Percentiles rank a stretch among this genome's conserved stretches.
Conservation (phyloP, 2,797 vertebrate genomes). For the Triplophysa yarkandensis region DNA sequence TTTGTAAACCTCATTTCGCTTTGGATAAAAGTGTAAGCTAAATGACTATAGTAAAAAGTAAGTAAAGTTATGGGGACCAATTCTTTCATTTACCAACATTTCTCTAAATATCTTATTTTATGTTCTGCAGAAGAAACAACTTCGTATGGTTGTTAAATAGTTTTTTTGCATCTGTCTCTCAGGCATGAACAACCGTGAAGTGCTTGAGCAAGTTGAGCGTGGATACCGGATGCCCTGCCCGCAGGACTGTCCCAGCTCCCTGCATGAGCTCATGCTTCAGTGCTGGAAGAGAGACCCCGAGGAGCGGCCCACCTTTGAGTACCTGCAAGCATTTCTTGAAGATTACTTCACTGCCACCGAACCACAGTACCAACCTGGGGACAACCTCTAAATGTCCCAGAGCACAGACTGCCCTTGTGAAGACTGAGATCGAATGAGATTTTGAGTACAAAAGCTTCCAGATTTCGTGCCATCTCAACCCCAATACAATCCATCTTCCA, state of each 20-base stretch:
- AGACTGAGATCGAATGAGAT: conserved; percentile 38
- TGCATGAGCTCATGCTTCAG: conserved; percentile 99
- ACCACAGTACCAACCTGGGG: conserved; percentile 98
- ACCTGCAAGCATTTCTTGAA: conserved; percentile 99
- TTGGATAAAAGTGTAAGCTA: too few relatives aligned
- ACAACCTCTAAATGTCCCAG: conserved; percentile 88
- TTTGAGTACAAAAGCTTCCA: conserved; percentile 56
- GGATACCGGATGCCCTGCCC: conserved; percentile 98
- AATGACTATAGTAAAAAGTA: too few relatives aligned
- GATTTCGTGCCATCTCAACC: conserved; percentile 47
- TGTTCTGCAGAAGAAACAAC: too few relatives aligned
- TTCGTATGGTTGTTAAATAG: too few relatives aligned
- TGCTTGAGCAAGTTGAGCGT: conserved; percentile 97
- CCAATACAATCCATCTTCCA: conserved; percentile 56
- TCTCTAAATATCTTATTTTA: too few relatives aligned
- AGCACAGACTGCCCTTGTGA: conserved; percentile 34
- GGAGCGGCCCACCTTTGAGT: conserved; percentile 97
- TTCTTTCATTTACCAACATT: too few relatives aligned
- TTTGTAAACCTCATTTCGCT: too few relatives aligned
- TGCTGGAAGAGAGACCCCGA: conserved; percentile 99
- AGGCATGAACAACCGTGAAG: conserved; percentile 99
- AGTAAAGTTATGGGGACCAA: too few relatives aligned
- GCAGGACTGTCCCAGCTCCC: conserved; percentile 95
- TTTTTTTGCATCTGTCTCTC: conserved; percentile 36
- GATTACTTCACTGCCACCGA: conserved; percentile 99